Percentiles rank a stretch among this genome's conserved stretches.
These are phyloP conservation scores for Micromesistius poutassou DNA, from an alignment of 2,797 vertebrate species.

Conservation along the genomic window DNA sequence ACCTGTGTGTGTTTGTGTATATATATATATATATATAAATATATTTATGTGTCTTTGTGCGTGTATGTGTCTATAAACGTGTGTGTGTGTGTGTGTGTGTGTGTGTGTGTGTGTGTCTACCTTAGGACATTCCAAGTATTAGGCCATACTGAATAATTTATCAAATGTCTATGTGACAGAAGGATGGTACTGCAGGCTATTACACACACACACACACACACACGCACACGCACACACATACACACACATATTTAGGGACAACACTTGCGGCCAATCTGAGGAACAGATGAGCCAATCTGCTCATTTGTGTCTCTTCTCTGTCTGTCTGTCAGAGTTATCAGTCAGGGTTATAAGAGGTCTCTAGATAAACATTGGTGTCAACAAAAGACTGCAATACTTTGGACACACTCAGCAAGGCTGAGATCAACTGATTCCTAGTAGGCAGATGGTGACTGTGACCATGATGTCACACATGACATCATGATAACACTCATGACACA, in stretches of 20 bases:
- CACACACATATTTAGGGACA: constrained; percentile 46
- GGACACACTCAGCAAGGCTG: background rate
- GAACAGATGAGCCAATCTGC: constrained; percentile 51
- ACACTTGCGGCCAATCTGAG: constrained; percentile 41
- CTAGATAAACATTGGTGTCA: too few relatives aligned
- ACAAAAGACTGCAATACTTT: background rate
- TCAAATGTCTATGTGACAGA: constrained; percentile 54
- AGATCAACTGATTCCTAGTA: background rate
- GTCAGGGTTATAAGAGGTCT: background rate
- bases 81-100: constrained; percentile 4
- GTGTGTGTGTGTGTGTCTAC: constrained; percentile 21
- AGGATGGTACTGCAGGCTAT: constrained; percentile 59
- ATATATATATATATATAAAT: too few relatives aligned
- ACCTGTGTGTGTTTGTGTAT: background rate
- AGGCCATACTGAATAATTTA: constrained; percentile 66
- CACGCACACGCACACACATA: constrained; percentile 27
- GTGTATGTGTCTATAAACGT: too few relatives aligned
- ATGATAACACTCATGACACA: too few relatives aligned
- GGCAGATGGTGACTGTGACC: background rate
- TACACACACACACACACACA: constrained; percentile 24
- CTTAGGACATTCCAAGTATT: constrained; percentile 47
- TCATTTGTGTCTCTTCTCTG: constrained; percentile 32
- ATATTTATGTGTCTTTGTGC: too few relatives aligned
- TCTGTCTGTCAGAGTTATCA: constrained; percentile 6
- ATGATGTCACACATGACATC: background rate